Percentiles rank a stretch among this genome's conserved stretches.
Conservation (phyloP, 2,113 vertebrate species). For the Periophthalmodon schlosseri region DNA sequence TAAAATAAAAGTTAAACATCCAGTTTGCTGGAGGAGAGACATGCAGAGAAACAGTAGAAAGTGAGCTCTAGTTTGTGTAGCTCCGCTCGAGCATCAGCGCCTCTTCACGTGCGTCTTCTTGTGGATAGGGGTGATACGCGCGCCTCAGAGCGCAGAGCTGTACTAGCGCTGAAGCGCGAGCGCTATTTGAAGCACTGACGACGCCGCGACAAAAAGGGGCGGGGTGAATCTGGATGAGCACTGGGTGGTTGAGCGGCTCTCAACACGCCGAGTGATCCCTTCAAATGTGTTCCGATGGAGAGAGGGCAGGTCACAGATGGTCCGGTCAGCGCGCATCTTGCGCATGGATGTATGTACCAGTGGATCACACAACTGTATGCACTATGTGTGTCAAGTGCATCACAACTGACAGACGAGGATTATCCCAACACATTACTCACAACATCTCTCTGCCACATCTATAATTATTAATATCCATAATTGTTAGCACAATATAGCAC, state of each 20-base stretch:
- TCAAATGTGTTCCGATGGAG: conserved; percentile 1
- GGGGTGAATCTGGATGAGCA: background rate
- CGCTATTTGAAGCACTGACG: conserved; percentile 7
- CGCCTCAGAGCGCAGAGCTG: conserved; percentile 4
- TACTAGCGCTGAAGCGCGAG: background rate
- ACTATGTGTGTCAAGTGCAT: background rate
- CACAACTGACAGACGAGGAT: background rate
- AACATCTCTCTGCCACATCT: background rate
- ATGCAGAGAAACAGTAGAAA: background rate
- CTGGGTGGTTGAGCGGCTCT: background rate
- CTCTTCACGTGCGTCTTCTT: background rate
- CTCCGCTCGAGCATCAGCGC: background rate
- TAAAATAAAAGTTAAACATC: conserved; percentile 2
- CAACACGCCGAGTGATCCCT: background rate
- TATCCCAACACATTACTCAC: background rate
- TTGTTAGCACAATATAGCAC: background rate
- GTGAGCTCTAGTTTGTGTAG: background rate
- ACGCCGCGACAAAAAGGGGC: conserved; percentile 7
- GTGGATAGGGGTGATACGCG: background rate
- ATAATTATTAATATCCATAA: background rate
- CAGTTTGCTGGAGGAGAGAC: background rate
- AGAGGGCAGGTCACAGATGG: conserved; percentile 1
- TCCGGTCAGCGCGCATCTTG: background rate
- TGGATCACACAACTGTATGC: background rate
- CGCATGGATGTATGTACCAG: background rate